These are phyloP conservation scores for Panthera leo DNA, from an alignment of 2,113 vertebrate genomes.

Conservation along the genomic window DNA sequence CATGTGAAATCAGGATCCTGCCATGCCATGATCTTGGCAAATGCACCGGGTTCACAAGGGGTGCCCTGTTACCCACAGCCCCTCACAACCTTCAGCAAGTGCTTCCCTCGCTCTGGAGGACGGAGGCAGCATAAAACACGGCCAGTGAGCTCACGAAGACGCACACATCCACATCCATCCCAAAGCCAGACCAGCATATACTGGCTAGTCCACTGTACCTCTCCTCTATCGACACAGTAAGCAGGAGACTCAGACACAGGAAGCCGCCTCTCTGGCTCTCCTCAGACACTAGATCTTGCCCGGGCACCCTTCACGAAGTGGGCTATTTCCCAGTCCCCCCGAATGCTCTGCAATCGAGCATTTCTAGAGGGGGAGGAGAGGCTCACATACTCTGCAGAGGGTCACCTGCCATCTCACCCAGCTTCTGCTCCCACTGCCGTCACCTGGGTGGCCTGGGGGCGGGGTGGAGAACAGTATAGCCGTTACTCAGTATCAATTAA, in stretches of 20 bases:
- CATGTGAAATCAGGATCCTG: neutral
- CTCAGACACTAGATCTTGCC: neutral
- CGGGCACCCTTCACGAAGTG: fast-evolving
- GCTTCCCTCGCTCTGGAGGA: neutral
- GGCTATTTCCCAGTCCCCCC: neutral
- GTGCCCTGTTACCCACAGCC: neutral
- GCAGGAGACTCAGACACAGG: neutral
- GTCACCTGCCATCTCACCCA: neutral
- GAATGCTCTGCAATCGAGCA: neutral
- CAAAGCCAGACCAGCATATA: neutral
- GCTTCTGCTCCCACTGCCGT: neutral
- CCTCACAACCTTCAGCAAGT: neutral
- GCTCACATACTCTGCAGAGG: neutral
- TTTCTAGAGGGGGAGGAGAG: neutral
- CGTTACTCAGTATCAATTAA: neutral
- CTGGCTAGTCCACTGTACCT: neutral
- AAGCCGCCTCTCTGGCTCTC: neutral
- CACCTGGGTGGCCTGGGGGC: neutral
- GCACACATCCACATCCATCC: neutral
- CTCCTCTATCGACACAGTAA: neutral
- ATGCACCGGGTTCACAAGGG: neutral
- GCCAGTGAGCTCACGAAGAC: neutral
- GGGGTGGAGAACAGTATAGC: fast-evolving
- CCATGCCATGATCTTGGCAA: neutral
- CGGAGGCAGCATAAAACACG: neutral